Conservation (phyloP, 2,888 invertebrate species). For the Volucella inflata region DNA sequence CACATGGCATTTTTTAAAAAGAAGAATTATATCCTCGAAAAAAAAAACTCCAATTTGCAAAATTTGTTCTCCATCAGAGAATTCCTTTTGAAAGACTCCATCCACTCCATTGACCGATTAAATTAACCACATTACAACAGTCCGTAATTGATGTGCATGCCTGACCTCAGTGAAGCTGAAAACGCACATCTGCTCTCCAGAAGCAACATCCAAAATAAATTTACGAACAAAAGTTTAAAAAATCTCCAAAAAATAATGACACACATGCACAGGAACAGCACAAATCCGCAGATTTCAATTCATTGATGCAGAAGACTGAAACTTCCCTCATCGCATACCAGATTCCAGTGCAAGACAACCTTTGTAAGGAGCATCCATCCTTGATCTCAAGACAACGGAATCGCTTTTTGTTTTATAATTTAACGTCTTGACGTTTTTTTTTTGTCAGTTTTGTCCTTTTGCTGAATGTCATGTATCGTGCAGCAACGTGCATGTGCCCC, state of each 20-base stretch:
- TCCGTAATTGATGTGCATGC: slow-evolving; percentile 72
- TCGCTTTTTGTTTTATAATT: slow-evolving; percentile 4
- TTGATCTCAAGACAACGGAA: slow-evolving; percentile 49
- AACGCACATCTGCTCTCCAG: slow-evolving; percentile 63
- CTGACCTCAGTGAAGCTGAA: slow-evolving; percentile 47
- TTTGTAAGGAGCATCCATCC: slow-evolving; percentile 54
- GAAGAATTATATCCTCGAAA: too few relatives aligned
- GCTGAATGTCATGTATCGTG: slow-evolving; percentile 48
- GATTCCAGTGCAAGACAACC: slow-evolving; percentile 23
- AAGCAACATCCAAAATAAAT: slow-evolving; percentile 50
- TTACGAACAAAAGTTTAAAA: slow-evolving; percentile 35
- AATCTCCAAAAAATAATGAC: slow-evolving; percentile 46
- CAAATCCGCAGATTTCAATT: slow-evolving; percentile 49
- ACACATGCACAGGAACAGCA: background rate
- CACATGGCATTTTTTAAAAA: too few relatives aligned
- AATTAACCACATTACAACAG: slow-evolving; percentile 69
- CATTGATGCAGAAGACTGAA: slow-evolving; percentile 39
- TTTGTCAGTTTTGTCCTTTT: slow-evolving; percentile 42
- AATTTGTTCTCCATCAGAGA: slow-evolving; percentile 15
- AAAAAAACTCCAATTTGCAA: slow-evolving; percentile 2
- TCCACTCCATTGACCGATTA: slow-evolving; percentile 68
- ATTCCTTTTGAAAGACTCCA: slow-evolving; percentile 4
- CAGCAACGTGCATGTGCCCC: slow-evolving; percentile 43
- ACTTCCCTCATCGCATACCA: background rate
- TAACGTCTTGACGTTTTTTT: background rate